Percentiles rank a stretch among this genome's conserved stretches.
phyloP scores from a whole-genome alignment of 2,113 vertebrate genomes.

The Toxostoma redivivum region DNA sequence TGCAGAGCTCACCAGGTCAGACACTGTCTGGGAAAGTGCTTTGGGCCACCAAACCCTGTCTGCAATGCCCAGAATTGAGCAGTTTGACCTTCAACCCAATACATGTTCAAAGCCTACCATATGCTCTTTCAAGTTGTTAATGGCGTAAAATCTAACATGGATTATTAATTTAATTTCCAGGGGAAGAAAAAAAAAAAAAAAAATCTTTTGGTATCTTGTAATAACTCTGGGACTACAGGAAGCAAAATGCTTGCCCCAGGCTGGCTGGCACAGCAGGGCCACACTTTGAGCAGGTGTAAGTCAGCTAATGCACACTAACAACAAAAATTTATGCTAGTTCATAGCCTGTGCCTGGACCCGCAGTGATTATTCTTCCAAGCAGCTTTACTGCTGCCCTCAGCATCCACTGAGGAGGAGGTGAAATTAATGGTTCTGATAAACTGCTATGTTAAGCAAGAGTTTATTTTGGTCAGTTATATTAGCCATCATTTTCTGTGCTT shows the following conservation, averaged over 20 bases:
- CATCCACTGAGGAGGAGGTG: neutral
- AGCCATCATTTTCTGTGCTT: neutral
- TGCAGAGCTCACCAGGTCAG: neutral
- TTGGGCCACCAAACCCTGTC: neutral
- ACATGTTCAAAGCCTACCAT: neutral
- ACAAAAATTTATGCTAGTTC: neutral
- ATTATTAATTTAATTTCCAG: neutral
- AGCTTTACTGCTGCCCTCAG: neutral
- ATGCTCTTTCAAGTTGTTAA: neutral
- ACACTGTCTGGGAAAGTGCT: neutral
- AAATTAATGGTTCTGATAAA: neutral
- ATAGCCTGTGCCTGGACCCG: neutral
- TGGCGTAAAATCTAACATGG: neutral
- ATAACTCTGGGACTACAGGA: neutral
- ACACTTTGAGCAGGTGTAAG: neutral
- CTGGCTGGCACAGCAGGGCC: neutral
- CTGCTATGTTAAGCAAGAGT: neutral
- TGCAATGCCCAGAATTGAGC: rapidly evolving
- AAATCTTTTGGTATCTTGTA: neutral
- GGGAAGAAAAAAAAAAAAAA: too few relatives aligned
- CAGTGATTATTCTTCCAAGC: neutral
- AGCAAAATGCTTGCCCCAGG: neutral
- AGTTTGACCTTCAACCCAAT: neutral
- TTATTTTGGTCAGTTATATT: neutral
- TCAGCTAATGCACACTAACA: neutral